Evolutionary conservation across 2,797 vertebrate species (phyloP).

Genomic region (Oceanodroma leucorhoa): DNA sequence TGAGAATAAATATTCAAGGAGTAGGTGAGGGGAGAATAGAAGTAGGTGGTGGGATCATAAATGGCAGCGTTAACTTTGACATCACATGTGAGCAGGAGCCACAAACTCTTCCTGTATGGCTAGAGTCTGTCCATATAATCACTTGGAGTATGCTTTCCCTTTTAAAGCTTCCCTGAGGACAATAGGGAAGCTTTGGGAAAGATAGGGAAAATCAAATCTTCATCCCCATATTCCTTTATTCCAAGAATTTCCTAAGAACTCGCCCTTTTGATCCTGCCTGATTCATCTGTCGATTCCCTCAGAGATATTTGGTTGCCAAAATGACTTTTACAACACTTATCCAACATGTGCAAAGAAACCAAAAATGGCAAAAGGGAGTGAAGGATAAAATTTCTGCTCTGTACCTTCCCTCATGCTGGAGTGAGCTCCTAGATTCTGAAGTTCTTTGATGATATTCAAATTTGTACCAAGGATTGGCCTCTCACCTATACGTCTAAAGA

Average conservation of each 20-base stretch:
- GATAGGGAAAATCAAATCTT: background rate
- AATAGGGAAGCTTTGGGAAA: background rate
- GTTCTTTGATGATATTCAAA: constrained; percentile 40
- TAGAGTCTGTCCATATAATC: background rate
- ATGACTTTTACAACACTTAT: background rate
- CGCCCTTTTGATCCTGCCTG: background rate
- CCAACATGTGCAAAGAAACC: background rate
- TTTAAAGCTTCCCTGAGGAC: background rate
- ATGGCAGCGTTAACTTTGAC: background rate
- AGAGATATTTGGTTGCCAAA: background rate
- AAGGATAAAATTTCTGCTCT: background rate
- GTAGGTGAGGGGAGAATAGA: background rate
- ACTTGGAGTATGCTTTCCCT: background rate
- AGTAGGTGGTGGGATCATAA: background rate
- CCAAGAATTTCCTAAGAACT: background rate
- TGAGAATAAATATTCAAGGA: background rate
- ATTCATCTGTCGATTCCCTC: background rate
- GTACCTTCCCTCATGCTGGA: background rate
- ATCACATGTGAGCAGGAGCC: background rate
- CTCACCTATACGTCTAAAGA: constrained; percentile 27
- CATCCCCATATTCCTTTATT: background rate
- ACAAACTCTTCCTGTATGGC: background rate
- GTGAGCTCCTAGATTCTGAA: background rate
- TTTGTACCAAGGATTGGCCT: background rate
- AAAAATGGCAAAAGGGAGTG: background rate